Conservation (phyloP, 1,140 invertebrate genomes). For the Trichonephila clavata region DNA sequence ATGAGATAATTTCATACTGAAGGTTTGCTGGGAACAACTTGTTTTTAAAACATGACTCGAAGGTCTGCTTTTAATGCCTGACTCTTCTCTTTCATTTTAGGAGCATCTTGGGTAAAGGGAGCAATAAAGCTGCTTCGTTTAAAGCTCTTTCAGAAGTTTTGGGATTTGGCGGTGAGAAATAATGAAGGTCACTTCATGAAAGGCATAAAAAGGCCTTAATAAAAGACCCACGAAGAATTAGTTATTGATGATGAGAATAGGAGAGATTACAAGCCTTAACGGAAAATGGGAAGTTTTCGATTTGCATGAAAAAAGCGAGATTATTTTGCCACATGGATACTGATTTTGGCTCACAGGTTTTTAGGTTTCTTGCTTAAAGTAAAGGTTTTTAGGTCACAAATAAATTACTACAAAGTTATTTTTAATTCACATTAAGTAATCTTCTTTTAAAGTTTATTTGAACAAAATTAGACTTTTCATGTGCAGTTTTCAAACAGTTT, state of each 20-base stretch:
- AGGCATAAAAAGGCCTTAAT: background rate
- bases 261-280: background rate
- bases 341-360: too few species aligned
- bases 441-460: too few species aligned
- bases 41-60: background rate
- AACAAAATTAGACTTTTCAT: too few species aligned
- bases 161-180: background rate
- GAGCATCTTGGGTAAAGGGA: background rate
- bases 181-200: slow-evolving; percentile 29
- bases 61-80: slow-evolving; percentile 8
- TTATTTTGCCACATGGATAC: background rate
- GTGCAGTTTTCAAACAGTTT: too few species aligned
- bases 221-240: background rate
- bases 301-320: background rate
- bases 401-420: too few species aligned
- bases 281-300: background rate
- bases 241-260: background rate
- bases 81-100: slow-evolving; percentile 23
- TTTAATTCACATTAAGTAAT: too few species aligned
- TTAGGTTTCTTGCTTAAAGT: too few species aligned
- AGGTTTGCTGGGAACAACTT: slow-evolving; percentile 16
- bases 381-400: too few species aligned
- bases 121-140: slow-evolving; percentile 13
- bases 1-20: slow-evolving; percentile 30
- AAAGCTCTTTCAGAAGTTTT: background rate